Evolutionary conservation across 2,113 vertebrate species (phyloP).

Genomic region (Centropus unirufus): DNA sequence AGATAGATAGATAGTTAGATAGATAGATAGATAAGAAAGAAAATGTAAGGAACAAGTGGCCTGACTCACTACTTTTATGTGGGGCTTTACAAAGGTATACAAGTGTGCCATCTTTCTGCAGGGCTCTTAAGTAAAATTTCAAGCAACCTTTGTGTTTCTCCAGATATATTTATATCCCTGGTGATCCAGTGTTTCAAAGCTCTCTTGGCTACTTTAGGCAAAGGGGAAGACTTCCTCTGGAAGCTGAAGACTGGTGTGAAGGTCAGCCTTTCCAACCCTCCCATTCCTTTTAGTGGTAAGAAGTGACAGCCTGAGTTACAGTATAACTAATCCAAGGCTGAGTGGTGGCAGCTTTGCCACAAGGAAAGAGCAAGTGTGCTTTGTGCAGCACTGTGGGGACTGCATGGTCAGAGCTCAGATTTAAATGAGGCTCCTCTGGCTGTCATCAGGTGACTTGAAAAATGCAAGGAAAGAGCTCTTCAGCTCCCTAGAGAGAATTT

Average conservation of each 20-base stretch:
- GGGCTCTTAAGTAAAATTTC: background rate
- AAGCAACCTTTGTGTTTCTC: background rate
- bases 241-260: background rate
- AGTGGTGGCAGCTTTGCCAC: background rate
- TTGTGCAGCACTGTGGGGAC: rapidly evolving
- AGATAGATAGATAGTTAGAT: too few relatives aligned
- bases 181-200: background rate
- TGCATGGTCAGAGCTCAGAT: background rate
- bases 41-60: background rate
- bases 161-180: background rate
- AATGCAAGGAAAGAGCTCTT: background rate
- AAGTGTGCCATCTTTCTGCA: background rate
- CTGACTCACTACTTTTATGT: background rate
- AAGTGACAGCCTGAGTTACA: background rate
- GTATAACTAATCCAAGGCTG: background rate
- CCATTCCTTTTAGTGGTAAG: background rate
- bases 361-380: background rate
- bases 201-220: background rate
- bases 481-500: background rate
- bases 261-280: background rate
- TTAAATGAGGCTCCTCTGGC: background rate
- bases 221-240: background rate
- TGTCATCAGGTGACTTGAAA: background rate
- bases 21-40: too few relatives aligned
- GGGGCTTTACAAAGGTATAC: background rate